Conservation (phyloP, 2,797 vertebrate genomes). For the Agapornis canus region DNA sequence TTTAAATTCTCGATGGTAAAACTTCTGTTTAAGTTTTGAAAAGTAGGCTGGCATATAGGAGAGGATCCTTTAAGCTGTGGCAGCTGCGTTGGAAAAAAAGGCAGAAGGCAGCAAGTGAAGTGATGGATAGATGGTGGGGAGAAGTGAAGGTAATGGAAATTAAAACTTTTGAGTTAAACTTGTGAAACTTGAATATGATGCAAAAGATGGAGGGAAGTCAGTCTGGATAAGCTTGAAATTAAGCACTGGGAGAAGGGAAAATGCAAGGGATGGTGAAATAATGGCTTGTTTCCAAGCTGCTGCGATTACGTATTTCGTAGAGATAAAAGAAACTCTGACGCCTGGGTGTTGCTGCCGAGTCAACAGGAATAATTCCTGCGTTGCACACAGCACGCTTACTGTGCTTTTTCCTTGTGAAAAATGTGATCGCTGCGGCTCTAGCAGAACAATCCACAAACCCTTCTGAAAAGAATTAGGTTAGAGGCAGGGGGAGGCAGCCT, state of each 20-base stretch:
- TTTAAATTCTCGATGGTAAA: background rate
- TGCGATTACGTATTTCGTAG: background rate
- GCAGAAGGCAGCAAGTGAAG: background rate
- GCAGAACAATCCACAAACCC: background rate
- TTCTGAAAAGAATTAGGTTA: background rate
- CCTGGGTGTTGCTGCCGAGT: background rate
- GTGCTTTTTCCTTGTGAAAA: background rate
- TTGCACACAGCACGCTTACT: fast-evolving
- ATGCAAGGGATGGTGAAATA: background rate
- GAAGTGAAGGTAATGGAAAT: background rate
- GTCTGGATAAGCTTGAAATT: background rate
- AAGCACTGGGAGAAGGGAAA: background rate
- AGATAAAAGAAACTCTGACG: background rate
- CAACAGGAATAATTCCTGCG: background rate
- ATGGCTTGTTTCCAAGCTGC: background rate
- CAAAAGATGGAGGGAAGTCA: background rate
- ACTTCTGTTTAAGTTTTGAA: background rate
- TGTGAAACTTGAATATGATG: background rate
- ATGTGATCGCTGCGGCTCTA: background rate
- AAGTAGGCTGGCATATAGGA: background rate
- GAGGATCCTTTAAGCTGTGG: background rate
- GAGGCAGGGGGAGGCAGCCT: fast-evolving
- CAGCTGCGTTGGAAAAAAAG: background rate
- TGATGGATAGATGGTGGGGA: too few relatives aligned
- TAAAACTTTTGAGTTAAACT: background rate